phyloP scores from a whole-genome alignment of 2,113 vertebrate species.

The Ailuropoda melanoleuca region DNA sequence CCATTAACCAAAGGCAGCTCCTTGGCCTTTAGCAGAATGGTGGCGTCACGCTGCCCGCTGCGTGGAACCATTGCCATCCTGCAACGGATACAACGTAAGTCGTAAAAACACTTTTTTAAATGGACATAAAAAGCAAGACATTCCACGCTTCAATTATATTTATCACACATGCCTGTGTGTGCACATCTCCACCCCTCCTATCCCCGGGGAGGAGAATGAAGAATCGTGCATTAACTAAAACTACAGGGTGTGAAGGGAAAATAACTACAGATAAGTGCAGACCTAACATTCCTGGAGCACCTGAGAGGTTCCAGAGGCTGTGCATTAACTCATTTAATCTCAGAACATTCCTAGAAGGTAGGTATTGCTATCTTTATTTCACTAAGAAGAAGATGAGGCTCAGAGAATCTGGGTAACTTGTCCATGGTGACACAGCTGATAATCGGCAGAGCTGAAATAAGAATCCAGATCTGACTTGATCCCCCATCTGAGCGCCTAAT shows the following conservation, averaged over 20 bases:
- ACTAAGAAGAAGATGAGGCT: background rate
- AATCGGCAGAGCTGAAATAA: background rate
- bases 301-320: background rate
- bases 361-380: background rate
- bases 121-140: conserved; percentile 12
- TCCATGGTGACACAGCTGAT: background rate
- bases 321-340: background rate
- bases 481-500: background rate
- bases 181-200: background rate
- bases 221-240: background rate
- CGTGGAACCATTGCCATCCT: background rate
- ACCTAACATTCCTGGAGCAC: background rate
- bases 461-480: background rate
- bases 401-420: background rate
- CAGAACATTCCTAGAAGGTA: background rate
- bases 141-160: background rate
- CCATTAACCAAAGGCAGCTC: conserved; percentile 12
- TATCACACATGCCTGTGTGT: background rate
- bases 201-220: background rate
- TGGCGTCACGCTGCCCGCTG: background rate
- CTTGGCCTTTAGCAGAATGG: background rate
- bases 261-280: background rate
- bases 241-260: background rate
- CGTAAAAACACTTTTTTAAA: background rate
- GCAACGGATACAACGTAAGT: background rate